phyloP scores from a whole-genome alignment of 1,140 invertebrate species.

The Eupeodes corollae region DNA sequence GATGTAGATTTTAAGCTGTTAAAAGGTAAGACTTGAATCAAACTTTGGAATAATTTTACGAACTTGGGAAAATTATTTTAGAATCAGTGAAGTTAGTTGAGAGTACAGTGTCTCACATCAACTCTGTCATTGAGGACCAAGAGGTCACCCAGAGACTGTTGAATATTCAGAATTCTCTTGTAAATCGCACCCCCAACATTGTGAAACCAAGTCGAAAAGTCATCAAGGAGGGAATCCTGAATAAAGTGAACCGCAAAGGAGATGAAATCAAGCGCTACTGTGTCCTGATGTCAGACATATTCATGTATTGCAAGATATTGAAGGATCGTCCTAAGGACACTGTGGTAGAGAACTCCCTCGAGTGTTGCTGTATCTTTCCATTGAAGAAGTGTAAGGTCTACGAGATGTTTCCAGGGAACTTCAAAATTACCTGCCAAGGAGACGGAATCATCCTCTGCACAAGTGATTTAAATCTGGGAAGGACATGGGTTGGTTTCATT shows the following conservation, averaged over 20 bases:
- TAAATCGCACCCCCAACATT: constrained; percentile 48
- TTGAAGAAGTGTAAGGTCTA: constrained; percentile 49
- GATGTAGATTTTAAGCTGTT: constrained; percentile 48
- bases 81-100: constrained; percentile 56
- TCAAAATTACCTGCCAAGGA: constrained; percentile 46
- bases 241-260: constrained; percentile 48
- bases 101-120: constrained; percentile 56
- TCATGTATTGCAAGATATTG: constrained; percentile 49
- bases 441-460: constrained; percentile 47
- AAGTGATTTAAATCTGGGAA: constrained; percentile 40
- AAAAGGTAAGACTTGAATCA: constrained; percentile 28
- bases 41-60: constrained; percentile 3
- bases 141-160: constrained; percentile 58
- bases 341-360: constrained; percentile 41
- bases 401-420: constrained; percentile 43
- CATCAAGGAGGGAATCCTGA: constrained; percentile 56
- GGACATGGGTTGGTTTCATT: constrained; percentile 45
- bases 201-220: constrained; percentile 54
- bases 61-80: too few species aligned
- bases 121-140: constrained; percentile 56
- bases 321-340: constrained; percentile 30
- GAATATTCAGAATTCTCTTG: constrained; percentile 51
- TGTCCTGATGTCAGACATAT: constrained; percentile 45
- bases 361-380: constrained; percentile 47
- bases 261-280: constrained; percentile 40